Evolutionary conservation across 2,113 vertebrate species (phyloP).

Genomic region (Cepphus grylle): DNA sequence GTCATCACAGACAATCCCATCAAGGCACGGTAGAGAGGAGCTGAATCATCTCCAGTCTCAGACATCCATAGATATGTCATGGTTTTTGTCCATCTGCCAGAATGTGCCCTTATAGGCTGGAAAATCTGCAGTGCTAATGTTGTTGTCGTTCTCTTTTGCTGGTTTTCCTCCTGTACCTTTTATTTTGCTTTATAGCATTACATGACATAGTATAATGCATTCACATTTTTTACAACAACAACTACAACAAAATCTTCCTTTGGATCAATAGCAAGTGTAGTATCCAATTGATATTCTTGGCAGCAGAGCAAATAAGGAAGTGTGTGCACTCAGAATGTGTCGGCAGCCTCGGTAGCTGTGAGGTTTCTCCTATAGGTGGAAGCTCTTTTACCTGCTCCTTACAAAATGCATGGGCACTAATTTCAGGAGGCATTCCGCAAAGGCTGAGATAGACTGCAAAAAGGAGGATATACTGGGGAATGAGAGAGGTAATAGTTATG

Average conservation of each 20-base stretch:
- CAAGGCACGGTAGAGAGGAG: neutral
- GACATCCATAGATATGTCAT: neutral
- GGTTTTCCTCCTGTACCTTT: neutral
- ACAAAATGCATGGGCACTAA: neutral
- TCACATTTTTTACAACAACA: constrained; percentile 19
- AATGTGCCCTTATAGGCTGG: neutral
- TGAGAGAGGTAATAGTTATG: neutral
- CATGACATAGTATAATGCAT: constrained; percentile 31
- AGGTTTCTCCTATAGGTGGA: neutral
- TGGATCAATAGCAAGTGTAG: constrained; percentile 49
- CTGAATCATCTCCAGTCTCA: constrained; percentile 1
- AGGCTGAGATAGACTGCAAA: neutral
- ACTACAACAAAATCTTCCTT: constrained; percentile 7
- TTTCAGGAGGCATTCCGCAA: neutral
- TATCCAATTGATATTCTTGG: constrained; percentile 54
- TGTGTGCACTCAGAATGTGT: neutral
- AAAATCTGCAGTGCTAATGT: neutral
- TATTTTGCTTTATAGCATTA: neutral
- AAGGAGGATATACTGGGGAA: neutral
- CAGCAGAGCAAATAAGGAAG: constrained; percentile 38
- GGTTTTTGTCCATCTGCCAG: neutral
- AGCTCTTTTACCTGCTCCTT: neutral
- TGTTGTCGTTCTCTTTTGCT: neutral
- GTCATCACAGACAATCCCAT: neutral
- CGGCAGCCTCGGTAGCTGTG: accelerated